Evolutionary conservation across 2,113 vertebrate genomes (phyloP).

Genomic region (Lepus europaeus): DNA sequence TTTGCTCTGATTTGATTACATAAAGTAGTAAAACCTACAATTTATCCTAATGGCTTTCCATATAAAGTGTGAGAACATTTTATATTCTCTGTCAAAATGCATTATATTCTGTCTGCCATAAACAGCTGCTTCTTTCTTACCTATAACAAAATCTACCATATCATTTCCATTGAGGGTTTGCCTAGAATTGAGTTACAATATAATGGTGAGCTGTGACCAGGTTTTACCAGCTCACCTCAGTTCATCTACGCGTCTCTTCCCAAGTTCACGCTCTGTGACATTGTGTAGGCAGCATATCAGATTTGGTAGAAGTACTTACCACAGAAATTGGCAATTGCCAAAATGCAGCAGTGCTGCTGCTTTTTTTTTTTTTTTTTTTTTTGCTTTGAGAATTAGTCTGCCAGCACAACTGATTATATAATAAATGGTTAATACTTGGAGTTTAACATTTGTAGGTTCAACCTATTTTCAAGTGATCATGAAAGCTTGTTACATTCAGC

Average conservation of each 20-base stretch:
- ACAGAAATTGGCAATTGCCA: not conserved
- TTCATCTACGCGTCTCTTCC: not conserved
- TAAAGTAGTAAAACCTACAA: conserved; percentile 43
- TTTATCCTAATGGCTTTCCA: not conserved
- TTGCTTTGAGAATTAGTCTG: not conserved
- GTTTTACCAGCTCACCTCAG: not conserved
- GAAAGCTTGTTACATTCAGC: not conserved
- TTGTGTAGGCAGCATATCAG: not conserved
- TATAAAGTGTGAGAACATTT: conserved; percentile 28
- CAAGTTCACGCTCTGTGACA: not conserved
- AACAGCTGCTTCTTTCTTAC: not conserved
- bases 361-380: not conserved
- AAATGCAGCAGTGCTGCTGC: too few relatives aligned
- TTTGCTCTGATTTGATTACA: conserved; percentile 50
- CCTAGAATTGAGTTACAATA: not conserved
- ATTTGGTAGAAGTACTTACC: not conserved
- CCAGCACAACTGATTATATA: not conserved
- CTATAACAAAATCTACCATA: not conserved
- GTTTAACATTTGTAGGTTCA: not conserved
- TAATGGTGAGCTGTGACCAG: not conserved
- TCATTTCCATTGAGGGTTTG: not conserved
- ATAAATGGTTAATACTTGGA: not conserved
- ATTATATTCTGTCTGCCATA: not conserved
- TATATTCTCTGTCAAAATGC: conserved; percentile 28
- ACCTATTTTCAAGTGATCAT: not conserved